Evolutionary conservation across 2,113 vertebrate species (phyloP).

Genomic region (Sander vitreus): DNA sequence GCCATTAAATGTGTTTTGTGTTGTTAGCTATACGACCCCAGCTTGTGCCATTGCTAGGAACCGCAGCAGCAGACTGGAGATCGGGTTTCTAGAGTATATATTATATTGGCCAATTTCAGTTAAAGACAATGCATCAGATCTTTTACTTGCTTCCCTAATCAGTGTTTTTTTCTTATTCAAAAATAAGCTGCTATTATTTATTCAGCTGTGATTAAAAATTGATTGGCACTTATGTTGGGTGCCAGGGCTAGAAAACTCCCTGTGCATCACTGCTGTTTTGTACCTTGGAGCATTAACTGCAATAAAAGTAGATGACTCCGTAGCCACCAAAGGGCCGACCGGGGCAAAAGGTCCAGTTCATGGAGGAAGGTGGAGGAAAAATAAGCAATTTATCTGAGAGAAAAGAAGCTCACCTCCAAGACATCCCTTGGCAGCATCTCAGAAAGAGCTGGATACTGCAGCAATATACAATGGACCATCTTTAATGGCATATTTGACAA

Average conservation of each 20-base stretch:
- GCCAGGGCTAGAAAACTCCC: constrained; percentile 43
- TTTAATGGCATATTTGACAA: constrained; percentile 59
- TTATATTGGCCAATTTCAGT: constrained; percentile 31
- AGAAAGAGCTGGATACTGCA: constrained; percentile 55
- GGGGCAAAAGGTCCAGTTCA: constrained; percentile 76
- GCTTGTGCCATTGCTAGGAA: background rate
- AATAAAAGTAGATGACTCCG: constrained; percentile 81
- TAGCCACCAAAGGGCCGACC: constrained; percentile 53
- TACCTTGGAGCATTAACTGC: constrained; percentile 76
- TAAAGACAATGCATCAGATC: constrained; percentile 25
- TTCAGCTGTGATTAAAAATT: constrained; percentile 80
- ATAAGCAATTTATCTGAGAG: constrained; percentile 78
- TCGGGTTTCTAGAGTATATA: constrained; percentile 14
- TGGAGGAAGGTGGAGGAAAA: constrained; percentile 66
- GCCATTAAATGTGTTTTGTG: constrained; percentile 62
- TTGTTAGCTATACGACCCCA: constrained; percentile 35
- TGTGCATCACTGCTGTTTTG: constrained; percentile 50
- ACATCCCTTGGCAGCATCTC: constrained; percentile 73
- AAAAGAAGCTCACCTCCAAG: constrained; percentile 71
- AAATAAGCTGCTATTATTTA: constrained; percentile 65
- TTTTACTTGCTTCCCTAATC: constrained; percentile 17
- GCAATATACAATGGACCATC: constrained; percentile 59
- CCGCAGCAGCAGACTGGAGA: background rate
- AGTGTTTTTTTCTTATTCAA: constrained; percentile 49
- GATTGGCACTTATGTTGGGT: constrained; percentile 70